Evolutionary conservation across 2,113 vertebrate genomes (phyloP), one percentile per base, ranked within the genome.

Genomic region (Ardeotis arabs): DNA sequence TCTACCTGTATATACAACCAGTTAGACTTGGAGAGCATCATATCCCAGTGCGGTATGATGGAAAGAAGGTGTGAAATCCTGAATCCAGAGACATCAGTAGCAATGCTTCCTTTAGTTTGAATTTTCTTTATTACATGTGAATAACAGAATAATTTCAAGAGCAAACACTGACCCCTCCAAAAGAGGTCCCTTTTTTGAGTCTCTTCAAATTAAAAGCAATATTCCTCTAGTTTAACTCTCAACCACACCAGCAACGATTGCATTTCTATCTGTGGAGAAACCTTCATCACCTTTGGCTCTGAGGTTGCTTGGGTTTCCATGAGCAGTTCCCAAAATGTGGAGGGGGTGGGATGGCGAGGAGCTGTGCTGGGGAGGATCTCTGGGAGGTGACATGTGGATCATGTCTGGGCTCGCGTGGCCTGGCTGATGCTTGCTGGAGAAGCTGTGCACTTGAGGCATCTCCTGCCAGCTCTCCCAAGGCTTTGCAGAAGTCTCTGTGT

Each of bases 331-430:
- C 4, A 1, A 33, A 4, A 1, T 1, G 47, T 2, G 2, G 60
- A 3, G 0, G 9, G 70, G 58, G 6, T 18, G 70, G 89, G 70
- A 7, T 10, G 31, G 41, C 0, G 35, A 39, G 78, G 70, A 58
- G 66, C 45, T 4, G 21, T 13, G 39, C 5, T 35, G 29, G 58
- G 16, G 41, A 69, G 59, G 55, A 10, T 10, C 7, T 1, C 31
- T 0, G 4, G 37, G 37, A 66, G 15, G 66, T 28, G 52, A 47
- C 8, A 3, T 31, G 14, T 0, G 2, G 72, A 1, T 28, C 10
- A 1, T 1, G 0, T 8, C 70, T 28, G 63, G 29, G 58, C 39
- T 75, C 2, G 0, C 0, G 15, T 18, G 76, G n/a, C 52, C 21
- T 4, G 8, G 45, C 31, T 9, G 45, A 4, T 58, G 68, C 13